A percentile compares a stretch with the other conserved stretches of the same genome.
These are phyloP conservation scores for Corbicula japonica DNA, from an alignment of 2,888 invertebrate species.

Conservation along the genomic window DNA sequence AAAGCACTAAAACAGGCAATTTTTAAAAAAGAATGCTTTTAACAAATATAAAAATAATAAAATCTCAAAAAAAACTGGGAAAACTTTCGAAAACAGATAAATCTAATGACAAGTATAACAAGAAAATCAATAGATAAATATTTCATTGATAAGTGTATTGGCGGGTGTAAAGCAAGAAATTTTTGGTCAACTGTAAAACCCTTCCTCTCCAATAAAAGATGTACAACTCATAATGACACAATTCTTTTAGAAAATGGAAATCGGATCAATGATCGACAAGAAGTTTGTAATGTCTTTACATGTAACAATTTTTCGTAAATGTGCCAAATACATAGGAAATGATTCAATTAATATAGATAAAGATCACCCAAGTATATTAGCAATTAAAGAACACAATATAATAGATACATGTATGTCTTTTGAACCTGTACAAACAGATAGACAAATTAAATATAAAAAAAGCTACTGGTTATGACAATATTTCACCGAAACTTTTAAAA, in stretches of 20 bases:
- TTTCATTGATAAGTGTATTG: slow-evolving; percentile 24
- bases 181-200: slow-evolving; percentile 32
- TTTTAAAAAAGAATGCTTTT: slow-evolving; percentile 21
- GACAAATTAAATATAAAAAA: too few relatives aligned
- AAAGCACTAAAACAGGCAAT: slow-evolving; percentile 26
- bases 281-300: neutral
- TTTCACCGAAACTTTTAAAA: slow-evolving; percentile 1
- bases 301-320: neutral
- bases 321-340: neutral
- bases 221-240: too few relatives aligned
- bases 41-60: slow-evolving; percentile 14
- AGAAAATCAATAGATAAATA: too few relatives aligned
- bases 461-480: too few relatives aligned
- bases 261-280: neutral
- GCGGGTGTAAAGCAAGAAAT: slow-evolving; percentile 16
- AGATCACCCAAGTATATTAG: slow-evolving; percentile 12
- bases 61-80: slow-evolving; percentile 18
- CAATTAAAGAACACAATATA: slow-evolving; percentile 2
- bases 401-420: too few relatives aligned
- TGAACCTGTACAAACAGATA: neutral
- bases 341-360: slow-evolving; percentile 15
- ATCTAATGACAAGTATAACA: slow-evolving; percentile 21
- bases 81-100: slow-evolving; percentile 16
- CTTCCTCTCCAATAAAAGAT: too few relatives aligned
- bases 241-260: slow-evolving; percentile 3